phyloP scores from a whole-genome alignment of 2,113 vertebrate species.

The Dipodomys ordii region DNA sequence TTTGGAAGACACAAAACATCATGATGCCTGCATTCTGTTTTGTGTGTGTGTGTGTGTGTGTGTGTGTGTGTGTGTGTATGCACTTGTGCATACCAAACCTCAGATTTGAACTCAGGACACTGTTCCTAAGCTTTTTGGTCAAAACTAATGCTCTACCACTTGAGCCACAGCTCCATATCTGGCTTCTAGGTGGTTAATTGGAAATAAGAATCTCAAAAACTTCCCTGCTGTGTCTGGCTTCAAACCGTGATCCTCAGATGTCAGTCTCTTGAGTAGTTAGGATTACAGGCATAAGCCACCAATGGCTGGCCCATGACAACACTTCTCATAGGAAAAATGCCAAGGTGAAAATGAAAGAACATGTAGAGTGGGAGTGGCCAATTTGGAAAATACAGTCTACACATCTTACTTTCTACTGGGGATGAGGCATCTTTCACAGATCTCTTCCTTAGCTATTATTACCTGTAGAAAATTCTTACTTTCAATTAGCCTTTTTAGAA shows the following conservation, averaged over 20 bases:
- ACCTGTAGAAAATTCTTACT: background rate
- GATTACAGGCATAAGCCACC: too few relatives aligned
- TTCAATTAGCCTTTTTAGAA: background rate
- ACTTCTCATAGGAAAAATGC: background rate
- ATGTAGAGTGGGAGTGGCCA: background rate
- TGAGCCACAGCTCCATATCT: too few relatives aligned
- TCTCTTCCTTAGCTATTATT: slow-evolving; percentile 12
- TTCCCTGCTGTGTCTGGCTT: too few relatives aligned
- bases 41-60: background rate
- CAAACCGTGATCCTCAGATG: too few relatives aligned
- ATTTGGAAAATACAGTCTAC: background rate
- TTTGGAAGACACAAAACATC: background rate
- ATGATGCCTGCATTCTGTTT: background rate
- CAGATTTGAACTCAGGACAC: background rate
- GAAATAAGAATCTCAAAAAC: too few relatives aligned
- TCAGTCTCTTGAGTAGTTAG: too few relatives aligned
- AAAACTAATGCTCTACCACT: too few relatives aligned
- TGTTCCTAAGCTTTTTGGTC: too few relatives aligned
- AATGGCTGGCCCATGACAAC: background rate
- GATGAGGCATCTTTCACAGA: background rate
- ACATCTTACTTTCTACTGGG: background rate
- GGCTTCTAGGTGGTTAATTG: too few relatives aligned
- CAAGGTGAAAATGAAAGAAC: background rate
- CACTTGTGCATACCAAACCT: background rate
- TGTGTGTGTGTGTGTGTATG: too few relatives aligned